Conservation (phyloP, 2,888 invertebrate species). For the Heliconius sara region DNA sequence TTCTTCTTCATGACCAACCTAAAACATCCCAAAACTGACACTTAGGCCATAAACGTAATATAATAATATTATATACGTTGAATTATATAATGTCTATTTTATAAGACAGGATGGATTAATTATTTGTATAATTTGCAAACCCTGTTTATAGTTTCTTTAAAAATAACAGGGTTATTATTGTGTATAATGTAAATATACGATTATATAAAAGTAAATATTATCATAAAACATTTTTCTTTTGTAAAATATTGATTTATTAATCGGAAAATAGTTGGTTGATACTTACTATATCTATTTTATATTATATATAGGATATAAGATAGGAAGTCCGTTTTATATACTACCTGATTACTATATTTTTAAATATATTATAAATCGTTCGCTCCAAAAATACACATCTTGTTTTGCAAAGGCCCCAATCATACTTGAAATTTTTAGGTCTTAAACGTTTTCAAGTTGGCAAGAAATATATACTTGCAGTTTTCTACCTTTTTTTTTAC, state of each 20-base stretch:
- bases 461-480: background rate
- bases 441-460: background rate
- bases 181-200: background rate
- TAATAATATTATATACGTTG: background rate
- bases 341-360: too few species aligned
- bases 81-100: background rate
- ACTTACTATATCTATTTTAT: too few species aligned
- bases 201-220: background rate
- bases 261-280: background rate
- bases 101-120: background rate
- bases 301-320: too few species aligned
- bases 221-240: background rate
- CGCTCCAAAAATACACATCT: conserved; percentile 47
- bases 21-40: background rate
- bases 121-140: conserved; percentile 6
- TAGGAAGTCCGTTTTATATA: too few species aligned
- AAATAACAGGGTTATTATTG: background rate
- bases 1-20: too few species aligned
- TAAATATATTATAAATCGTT: conserved; percentile 32
- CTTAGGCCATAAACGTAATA: background rate
- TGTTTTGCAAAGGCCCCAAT: conserved; percentile 37
- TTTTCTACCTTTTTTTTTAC: background rate
- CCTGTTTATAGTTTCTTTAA: background rate
- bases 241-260: background rate
- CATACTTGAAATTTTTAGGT: conserved; percentile 11